Conservation (phyloP, 2,888 invertebrate species). For the Tachina grossa region DNA sequence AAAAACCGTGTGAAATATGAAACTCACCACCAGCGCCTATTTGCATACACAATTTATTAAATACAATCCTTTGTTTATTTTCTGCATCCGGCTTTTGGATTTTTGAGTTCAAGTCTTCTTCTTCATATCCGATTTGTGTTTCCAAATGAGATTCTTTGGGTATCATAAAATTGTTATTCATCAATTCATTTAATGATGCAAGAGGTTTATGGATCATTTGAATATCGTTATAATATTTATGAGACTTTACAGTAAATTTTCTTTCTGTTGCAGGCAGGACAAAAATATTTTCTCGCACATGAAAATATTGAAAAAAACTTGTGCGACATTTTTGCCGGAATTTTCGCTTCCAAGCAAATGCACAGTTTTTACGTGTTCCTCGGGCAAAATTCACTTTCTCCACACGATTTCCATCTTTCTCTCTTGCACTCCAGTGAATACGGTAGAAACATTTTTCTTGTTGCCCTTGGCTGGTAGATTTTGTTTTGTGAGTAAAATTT, state of each 20-base stretch:
- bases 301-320: background rate
- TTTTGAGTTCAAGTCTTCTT: conserved; percentile 31
- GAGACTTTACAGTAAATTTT: conserved; percentile 60
- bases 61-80: conserved; percentile 30
- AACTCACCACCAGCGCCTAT: conserved; percentile 53
- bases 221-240: background rate
- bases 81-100: conserved; percentile 16
- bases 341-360: conserved; percentile 75
- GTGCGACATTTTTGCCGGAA: conserved; percentile 40
- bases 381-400: conserved; percentile 72
- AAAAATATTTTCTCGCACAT: conserved; percentile 31
- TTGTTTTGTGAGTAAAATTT: conserved; percentile 1
- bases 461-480: background rate
- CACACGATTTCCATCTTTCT: conserved; percentile 72
- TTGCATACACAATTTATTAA: conserved; percentile 5
- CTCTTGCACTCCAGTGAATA: conserved; percentile 69
- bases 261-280: conserved; percentile 60
- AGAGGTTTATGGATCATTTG: background rate
- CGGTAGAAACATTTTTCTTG: background rate
- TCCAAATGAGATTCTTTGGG: background rate
- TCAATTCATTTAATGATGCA: conserved; percentile 9
- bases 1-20: background rate
- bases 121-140: conserved; percentile 13
- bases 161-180: conserved; percentile 55
- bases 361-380: conserved; percentile 68